These are phyloP conservation scores for Alloscopus bannaensis DNA, from an alignment of 2,888 invertebrate genomes.

Conservation along the genomic window DNA sequence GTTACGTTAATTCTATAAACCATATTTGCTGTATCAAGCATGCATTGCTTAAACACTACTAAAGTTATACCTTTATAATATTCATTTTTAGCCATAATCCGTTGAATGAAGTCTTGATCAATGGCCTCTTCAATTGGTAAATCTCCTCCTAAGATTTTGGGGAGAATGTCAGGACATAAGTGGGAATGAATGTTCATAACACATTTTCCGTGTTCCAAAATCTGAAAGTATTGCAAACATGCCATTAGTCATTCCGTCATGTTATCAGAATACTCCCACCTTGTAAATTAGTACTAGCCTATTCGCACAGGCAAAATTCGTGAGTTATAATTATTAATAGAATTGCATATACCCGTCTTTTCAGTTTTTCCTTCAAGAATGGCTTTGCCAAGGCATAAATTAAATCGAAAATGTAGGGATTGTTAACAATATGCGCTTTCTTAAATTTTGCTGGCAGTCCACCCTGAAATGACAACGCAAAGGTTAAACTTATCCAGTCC, in stretches of 20 bases:
- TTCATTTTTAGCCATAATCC: slow-evolving; percentile 37
- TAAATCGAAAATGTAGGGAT: slow-evolving; percentile 54
- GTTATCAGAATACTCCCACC: no score
- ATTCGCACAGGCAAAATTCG: no score
- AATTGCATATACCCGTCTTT: slow-evolving; percentile 35
- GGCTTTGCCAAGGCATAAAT: slow-evolving; percentile 50
- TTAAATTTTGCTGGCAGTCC: slow-evolving; percentile 56
- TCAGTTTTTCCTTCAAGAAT: slow-evolving; percentile 57
- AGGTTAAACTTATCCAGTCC: background rate
- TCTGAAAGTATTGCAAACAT: slow-evolving; percentile 72
- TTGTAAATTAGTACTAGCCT: no score
- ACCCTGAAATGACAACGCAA: slow-evolving; percentile 25
- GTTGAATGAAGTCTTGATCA: slow-evolving; percentile 36
- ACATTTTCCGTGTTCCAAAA: slow-evolving; percentile 77
- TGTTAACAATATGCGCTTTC: slow-evolving; percentile 51
- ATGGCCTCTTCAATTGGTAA: slow-evolving; percentile 43
- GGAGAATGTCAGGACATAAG: slow-evolving; percentile 78
- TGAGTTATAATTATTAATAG: background rate
- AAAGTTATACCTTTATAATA: slow-evolving; percentile 43
- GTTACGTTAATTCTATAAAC: background rate
- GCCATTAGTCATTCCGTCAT: no score
- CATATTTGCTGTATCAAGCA: background rate
- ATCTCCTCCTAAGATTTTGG: slow-evolving; percentile 80
- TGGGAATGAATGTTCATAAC: slow-evolving; percentile 76
- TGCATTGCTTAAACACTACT: background rate